These are phyloP conservation scores for Helicoverpa armigera DNA, from an alignment of 1,140 invertebrate species.

Conservation along the genomic window DNA sequence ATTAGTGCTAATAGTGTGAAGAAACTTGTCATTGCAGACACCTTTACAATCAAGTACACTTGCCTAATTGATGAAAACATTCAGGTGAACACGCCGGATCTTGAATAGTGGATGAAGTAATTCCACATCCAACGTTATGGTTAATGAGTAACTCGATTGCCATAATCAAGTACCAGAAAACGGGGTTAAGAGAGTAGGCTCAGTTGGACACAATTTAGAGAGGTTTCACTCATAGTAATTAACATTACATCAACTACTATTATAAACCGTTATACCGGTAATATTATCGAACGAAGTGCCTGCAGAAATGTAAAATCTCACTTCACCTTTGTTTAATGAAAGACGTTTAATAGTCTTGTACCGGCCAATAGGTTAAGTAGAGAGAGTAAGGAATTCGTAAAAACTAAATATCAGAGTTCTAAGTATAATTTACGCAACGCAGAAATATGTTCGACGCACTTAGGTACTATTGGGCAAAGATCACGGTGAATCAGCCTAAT, in stretches of 20 bases:
- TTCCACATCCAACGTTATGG: not conserved
- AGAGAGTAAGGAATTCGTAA: not conserved
- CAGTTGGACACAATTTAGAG: no score
- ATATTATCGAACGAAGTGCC: no score
- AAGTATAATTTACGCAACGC: slow-evolving; percentile 3
- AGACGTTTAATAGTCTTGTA: no score
- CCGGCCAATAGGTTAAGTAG: not conserved
- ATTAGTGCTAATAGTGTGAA: not conserved
- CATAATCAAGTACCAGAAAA: no score
- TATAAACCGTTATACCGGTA: no score
- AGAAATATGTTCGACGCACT: not conserved
- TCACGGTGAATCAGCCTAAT: not conserved
- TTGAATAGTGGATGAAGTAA: not conserved
- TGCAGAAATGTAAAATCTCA: no score
- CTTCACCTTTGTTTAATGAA: no score
- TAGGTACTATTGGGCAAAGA: slow-evolving; percentile 1
- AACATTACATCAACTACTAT: no score
- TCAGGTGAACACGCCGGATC: not conserved
- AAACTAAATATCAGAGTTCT: not conserved
- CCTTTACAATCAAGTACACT: slow-evolving; percentile 4
- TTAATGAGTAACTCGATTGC: no score
- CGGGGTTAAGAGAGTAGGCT: no score
- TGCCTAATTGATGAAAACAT: slow-evolving; percentile 2
- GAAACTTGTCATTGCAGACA: not conserved
- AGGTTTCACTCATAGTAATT: no score